phyloP scores from a whole-genome alignment of 2,113 vertebrate species.

The Jacana jacana region DNA sequence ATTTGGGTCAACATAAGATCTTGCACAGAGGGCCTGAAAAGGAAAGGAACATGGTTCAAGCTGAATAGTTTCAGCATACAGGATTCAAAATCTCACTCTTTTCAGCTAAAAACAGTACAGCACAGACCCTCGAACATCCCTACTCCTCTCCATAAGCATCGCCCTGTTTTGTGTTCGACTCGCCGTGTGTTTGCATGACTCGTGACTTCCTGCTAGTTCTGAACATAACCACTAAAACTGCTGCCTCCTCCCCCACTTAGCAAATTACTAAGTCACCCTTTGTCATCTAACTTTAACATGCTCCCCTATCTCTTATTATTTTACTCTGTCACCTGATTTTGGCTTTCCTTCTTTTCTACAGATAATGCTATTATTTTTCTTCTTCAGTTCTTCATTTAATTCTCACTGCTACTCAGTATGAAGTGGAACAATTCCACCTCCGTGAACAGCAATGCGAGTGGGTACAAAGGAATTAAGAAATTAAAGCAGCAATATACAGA shows the following conservation, averaged over 20 bases:
- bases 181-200: neutral
- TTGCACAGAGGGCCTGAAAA: neutral
- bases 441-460: neutral
- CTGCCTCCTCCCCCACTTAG: neutral
- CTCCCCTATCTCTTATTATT: neutral
- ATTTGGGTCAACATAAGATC: neutral
- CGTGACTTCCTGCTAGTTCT: neutral
- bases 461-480: neutral
- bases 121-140: neutral
- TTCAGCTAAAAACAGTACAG: neutral
- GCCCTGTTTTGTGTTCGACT: neutral
- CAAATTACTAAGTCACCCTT: neutral
- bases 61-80: neutral
- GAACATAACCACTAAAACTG: neutral
- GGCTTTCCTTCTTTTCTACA: neutral
- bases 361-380: neutral
- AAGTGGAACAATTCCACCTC: neutral
- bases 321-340: neutral
- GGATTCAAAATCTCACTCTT: neutral
- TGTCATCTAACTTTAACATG: neutral
- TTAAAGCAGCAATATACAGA: neutral
- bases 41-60: neutral
- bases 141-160: neutral
- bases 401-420: neutral
- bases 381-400: neutral